Base-by-base conservation (phyloP, 2,113 vertebrate species). In the Clarias gariepinus region DNA sequence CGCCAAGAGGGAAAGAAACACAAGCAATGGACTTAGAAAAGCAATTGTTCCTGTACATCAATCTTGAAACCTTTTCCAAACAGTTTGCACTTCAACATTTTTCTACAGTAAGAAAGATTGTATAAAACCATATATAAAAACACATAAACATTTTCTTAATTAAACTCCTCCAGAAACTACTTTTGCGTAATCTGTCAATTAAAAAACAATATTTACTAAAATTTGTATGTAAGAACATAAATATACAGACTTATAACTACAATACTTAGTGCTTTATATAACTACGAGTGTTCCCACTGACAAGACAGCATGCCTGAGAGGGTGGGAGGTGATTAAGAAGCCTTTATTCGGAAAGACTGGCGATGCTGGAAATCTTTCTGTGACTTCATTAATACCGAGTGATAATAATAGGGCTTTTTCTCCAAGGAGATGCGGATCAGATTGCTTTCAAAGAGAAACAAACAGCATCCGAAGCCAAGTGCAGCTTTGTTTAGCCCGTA, bases 401-500 rank as follows among this genome's bases (percentile, higher is more conserved):
- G 77, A 87, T 66, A 79, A 83, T 74, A 85, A 89, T 76, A 52
- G 71, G 55, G 73, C 52, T 80, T 86, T 85, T 16, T 83, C 28
- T 87, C 68, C 57, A 58, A 60, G 84, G 60, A 61, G 21, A 69
- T 83, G 28, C 60, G 83, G 92, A 88, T 89, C 81, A 58, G 18
- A 77, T 87, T 71, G n/a, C 64, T 28, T 58, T 33, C 52, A 76
- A 3, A 64, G 73, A 64, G 21, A 82, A 47, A 15, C n/a, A 52
- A 57, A 4, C 30, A 13, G 36, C 33, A 69, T 76, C 83, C 90
- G 92, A 89, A 91, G 91, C 82, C 91, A 90, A 85, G n/a, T 23
- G 47, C 84, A 85, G 87, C 92, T 94, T 94, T 95, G 94, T 94
- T 94, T 92, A 92, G 93, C 93, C 93, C 80, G 86, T 88, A 74